Base-by-base conservation (phyloP, 2,797 vertebrate species). In the Simalia tracyae region DNA sequence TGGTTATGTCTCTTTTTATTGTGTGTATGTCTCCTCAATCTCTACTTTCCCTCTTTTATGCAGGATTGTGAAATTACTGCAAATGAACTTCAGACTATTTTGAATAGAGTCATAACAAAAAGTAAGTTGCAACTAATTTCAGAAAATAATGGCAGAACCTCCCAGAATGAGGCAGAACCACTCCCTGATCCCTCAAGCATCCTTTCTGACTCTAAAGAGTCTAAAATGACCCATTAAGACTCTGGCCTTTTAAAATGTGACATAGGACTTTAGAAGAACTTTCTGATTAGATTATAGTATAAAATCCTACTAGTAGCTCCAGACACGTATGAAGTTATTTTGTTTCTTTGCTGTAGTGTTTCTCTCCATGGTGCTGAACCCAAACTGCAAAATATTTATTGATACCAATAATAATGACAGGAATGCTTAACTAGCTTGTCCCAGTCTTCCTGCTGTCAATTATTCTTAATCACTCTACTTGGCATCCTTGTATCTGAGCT, bases 1-100 rank as follows among this genome's bases (percentile, higher is more conserved):
- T 22, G 11, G 64, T 10, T 56, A 3, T 90, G 57, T 12, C 42
- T 28, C 17, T 15, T 88, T 54, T 89, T 84, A 84, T 19, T 42
- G 31, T 92, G 24, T 92, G 42, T 4, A 63, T 42, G 22, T 66
- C 61, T 76, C 36, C 26, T 63, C 17, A 61, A 76, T 24, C n/a
- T 84, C 31, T 46, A 8, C 0, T 92, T 91, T 60, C 42, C 42
- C 72, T 93, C 91, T 91, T 94, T 28, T 95, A 86, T 91, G 64
- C 95, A 99, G 99, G 98, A 99, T 92, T 98, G 97, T 94, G 98
- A 98, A 96, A 97, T 99, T 92, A 97, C 97, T 87, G 98, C 97
- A 0, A 0, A 0, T 59, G 98, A 98, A 94, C 98, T 99, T 92
- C 97, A 68, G 92, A 97, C 92, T 57, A 97, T 98, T 96, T 94